Percentiles rank a stretch among this genome's conserved stretches.
Conservation (phyloP, 2,797 vertebrate species). For the Periophthalmus magnuspinnatus region DNA sequence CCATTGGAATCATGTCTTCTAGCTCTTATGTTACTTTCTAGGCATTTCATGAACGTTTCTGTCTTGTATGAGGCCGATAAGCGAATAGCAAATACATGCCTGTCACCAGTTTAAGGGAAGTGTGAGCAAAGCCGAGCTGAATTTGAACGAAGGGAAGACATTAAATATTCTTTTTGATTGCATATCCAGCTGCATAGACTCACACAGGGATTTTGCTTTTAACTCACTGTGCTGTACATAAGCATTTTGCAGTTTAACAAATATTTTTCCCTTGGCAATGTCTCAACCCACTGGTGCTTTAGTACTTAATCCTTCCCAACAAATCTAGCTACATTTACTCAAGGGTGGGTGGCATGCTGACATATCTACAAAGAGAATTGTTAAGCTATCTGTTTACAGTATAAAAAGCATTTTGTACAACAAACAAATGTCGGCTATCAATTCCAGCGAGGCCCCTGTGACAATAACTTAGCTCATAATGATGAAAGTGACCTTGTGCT, state of each 20-base stretch:
- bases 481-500: slow-evolving; percentile 67
- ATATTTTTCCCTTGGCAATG: slow-evolving; percentile 73
- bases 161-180: slow-evolving; percentile 82
- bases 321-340: slow-evolving; percentile 61
- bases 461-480: slow-evolving; percentile 46
- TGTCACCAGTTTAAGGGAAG: slow-evolving; percentile 58
- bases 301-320: slow-evolving; percentile 69
- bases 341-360: slow-evolving; percentile 57
- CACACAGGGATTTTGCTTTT: slow-evolving; percentile 71
- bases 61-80: slow-evolving; percentile 40
- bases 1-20: slow-evolving; percentile 12
- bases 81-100: slow-evolving; percentile 54
- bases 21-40: slow-evolving; percentile 15
- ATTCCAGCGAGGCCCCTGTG: slow-evolving; percentile 38
- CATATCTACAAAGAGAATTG: slow-evolving; percentile 72
- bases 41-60: slow-evolving; percentile 34
- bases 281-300: slow-evolving; percentile 71
- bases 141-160: slow-evolving; percentile 68
- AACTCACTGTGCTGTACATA: slow-evolving; percentile 75
- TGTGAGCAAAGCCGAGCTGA: slow-evolving; percentile 49
- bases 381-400: slow-evolving; percentile 69
- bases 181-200: slow-evolving; percentile 71
- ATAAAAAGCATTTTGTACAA: slow-evolving; percentile 49
- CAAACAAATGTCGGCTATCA: slow-evolving; percentile 49
- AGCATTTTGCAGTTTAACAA: slow-evolving; percentile 78